These are phyloP conservation scores for Drosophila ambigua DNA, from an alignment of 1,140 invertebrate species.

Conservation along the genomic window DNA sequence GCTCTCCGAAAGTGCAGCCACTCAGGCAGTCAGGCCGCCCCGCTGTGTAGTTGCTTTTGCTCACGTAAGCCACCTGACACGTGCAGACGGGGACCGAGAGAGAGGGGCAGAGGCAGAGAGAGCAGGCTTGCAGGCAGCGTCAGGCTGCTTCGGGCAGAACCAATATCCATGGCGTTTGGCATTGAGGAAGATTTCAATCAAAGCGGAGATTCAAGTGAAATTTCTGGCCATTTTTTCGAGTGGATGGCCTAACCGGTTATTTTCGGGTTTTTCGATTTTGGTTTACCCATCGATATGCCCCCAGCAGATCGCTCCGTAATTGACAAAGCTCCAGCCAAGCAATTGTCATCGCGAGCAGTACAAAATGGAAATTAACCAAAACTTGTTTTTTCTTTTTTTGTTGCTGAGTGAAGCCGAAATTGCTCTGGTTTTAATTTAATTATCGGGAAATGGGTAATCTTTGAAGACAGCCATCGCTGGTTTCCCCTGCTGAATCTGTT, in stretches of 20 bases:
- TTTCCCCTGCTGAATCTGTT: too few species aligned
- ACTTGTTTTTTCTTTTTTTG: slow-evolving; percentile 10
- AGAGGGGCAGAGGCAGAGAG: not conserved
- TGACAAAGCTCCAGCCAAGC: slow-evolving; percentile 34
- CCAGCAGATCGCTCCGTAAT: slow-evolving; percentile 7
- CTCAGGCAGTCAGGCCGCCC: too few species aligned
- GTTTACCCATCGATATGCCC: not conserved
- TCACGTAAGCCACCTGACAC: slow-evolving; percentile 60
- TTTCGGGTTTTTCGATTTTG: not conserved
- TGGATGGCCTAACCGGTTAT: slow-evolving; percentile 33
- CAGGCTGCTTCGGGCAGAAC: slow-evolving; percentile 11
- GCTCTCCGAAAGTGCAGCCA: slow-evolving; percentile 4
- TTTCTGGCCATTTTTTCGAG: slow-evolving; percentile 19
- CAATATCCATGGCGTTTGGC: slow-evolving; percentile 32
- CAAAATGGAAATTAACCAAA: slow-evolving; percentile 25
- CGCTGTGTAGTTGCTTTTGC: slow-evolving; percentile 23
- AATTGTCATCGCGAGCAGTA: slow-evolving; percentile 34
- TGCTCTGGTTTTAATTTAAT: too few species aligned
- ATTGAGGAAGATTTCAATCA: slow-evolving; percentile 37
- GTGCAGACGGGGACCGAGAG: not conserved
- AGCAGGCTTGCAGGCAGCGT: slow-evolving; percentile 26
- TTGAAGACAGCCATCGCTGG: too few species aligned
- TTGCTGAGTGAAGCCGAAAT: too few species aligned
- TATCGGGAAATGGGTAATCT: too few species aligned
- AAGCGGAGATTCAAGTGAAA: slow-evolving; percentile 34